A percentile compares a stretch with the other conserved stretches of the same genome.
phyloP scores from a whole-genome alignment of 1,140 invertebrate genomes.

The Apis laboriosa region DNA sequence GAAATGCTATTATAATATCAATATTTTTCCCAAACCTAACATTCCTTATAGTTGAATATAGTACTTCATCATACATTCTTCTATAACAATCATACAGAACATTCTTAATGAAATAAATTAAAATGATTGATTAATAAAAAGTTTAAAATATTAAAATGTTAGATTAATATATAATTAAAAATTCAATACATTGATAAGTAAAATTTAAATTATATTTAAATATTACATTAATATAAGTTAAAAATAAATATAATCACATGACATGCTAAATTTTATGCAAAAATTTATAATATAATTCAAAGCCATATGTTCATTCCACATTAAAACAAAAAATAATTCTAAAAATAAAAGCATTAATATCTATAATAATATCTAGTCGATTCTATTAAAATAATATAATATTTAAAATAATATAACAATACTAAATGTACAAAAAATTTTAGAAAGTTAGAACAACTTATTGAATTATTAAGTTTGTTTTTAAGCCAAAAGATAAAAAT shows the following conservation, averaged over 20 bases:
- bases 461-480: not conserved
- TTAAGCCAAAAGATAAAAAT: not conserved
- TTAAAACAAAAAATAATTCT: slow-evolving; percentile 6
- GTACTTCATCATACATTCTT: slow-evolving; percentile 21
- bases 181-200: not conserved
- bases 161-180: not conserved
- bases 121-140: not conserved
- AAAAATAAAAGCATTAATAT: slow-evolving; percentile 3
- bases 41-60: not conserved
- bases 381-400: not conserved
- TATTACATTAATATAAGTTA: not conserved
- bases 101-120: not conserved
- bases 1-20: slow-evolving; percentile 38
- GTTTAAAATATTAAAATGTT: not conserved
- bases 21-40: not conserved
- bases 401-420: not conserved
- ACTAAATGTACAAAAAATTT: no score
- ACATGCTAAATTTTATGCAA: slow-evolving; percentile 25
- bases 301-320: not conserved
- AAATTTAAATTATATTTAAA: not conserved
- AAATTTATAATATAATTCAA: not conserved
- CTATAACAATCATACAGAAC: not conserved
- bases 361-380: not conserved
- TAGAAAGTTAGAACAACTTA: not conserved
- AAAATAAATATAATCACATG: slow-evolving; percentile 4